Evolutionary conservation across 2,797 vertebrate genomes (phyloP).

Genomic region (Ctenosaura bakeri): DNA sequence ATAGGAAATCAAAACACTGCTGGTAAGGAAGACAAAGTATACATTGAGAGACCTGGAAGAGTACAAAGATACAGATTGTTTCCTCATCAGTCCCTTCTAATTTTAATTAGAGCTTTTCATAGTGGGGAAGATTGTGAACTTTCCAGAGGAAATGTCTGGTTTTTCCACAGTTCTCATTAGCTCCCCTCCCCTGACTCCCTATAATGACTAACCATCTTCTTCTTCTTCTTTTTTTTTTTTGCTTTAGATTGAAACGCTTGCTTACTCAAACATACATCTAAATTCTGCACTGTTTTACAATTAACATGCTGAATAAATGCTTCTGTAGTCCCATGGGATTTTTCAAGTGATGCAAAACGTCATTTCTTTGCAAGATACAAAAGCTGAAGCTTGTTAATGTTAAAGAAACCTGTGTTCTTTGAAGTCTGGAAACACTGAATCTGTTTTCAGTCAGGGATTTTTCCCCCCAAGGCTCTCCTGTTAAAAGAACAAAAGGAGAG

Average conservation of each 20-base stretch:
- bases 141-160: slow-evolving; percentile 54
- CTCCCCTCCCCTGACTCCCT: slow-evolving; percentile 29
- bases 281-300: slow-evolving; percentile 55
- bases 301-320: slow-evolving; percentile 63
- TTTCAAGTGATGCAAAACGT: slow-evolving; percentile 49
- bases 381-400: slow-evolving; percentile 30
- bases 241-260: background rate
- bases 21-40: slow-evolving; percentile 35
- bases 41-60: slow-evolving; percentile 60
- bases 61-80: slow-evolving; percentile 69
- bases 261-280: slow-evolving; percentile 8
- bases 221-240: slow-evolving; percentile 47
- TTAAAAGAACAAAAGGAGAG: slow-evolving; percentile 9
- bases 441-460: slow-evolving; percentile 36
- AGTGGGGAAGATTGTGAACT: slow-evolving; percentile 51
- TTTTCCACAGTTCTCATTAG: slow-evolving; percentile 70
- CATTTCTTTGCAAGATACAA: slow-evolving; percentile 52
- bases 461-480: slow-evolving; percentile 27
- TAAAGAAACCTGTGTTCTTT: slow-evolving; percentile 41
- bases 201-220: slow-evolving; percentile 69
- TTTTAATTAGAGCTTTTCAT: slow-evolving; percentile 73
- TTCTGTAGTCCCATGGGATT: slow-evolving; percentile 52
- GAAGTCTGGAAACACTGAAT: slow-evolving; percentile 32
- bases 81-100: slow-evolving; percentile 62
- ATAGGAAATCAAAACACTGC: background rate